Evolutionary conservation across 2,113 vertebrate genomes (phyloP).

Genomic region (Tenrec ecaudatus): DNA sequence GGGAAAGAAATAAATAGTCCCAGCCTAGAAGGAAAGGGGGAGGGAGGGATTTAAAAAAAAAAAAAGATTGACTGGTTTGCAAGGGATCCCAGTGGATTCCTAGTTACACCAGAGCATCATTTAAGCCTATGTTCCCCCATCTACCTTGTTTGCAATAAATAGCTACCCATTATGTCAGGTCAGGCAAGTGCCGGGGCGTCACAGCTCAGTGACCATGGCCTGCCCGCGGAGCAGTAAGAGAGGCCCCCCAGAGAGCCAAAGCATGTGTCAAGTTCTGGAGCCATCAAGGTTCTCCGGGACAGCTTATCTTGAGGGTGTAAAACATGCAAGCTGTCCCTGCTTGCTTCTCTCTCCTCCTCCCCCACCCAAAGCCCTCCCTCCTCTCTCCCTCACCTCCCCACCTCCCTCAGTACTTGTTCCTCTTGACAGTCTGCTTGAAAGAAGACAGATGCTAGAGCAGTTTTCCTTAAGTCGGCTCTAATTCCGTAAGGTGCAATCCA

Average conservation of each 20-base stretch:
- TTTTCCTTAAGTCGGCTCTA: constrained; percentile 88
- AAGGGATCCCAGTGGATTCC: constrained; percentile 82
- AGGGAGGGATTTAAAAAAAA: background rate
- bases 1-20: constrained; percentile 85
- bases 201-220: constrained; percentile 86
- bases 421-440: constrained; percentile 88
- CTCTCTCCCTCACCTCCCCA: constrained; percentile 29
- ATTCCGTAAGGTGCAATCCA: constrained; percentile 85
- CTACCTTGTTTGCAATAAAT: constrained; percentile 94
- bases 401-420: constrained; percentile 69
- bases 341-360: constrained; percentile 72
- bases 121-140: constrained; percentile 91
- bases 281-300: constrained; percentile 88
- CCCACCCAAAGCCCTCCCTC: background rate
- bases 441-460: constrained; percentile 89
- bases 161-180: constrained; percentile 93
- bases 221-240: constrained; percentile 76
- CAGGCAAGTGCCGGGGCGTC: constrained; percentile 87
- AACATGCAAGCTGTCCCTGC: constrained; percentile 82
- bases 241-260: constrained; percentile 75
- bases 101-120: constrained; percentile 90
- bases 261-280: constrained; percentile 86
- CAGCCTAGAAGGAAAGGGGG: constrained; percentile 67
- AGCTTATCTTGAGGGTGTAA: constrained; percentile 88
- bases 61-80: constrained; percentile 85